phyloP scores from a whole-genome alignment of 2,113 vertebrate genomes.

The Nycticryphes semicollaris region DNA sequence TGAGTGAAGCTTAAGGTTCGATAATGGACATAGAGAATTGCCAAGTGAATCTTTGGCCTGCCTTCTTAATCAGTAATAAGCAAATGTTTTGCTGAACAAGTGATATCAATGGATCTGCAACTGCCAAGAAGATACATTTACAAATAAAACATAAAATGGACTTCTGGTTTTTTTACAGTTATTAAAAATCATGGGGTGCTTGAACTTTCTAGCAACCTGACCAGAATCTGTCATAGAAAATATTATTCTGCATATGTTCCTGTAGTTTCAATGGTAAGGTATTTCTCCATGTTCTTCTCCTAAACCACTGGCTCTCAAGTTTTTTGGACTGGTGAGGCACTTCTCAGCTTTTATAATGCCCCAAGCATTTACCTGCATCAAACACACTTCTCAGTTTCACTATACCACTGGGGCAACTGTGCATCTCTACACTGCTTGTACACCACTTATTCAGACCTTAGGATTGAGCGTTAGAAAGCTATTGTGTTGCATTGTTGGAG shows the following conservation, averaged over 20 bases:
- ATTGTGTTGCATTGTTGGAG: not conserved
- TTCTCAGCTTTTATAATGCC: not conserved
- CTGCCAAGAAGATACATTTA: not conserved
- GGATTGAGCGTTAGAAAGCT: not conserved
- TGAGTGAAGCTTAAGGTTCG: not conserved
- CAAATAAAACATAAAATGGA: slow-evolving; percentile 3
- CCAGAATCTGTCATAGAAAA: not conserved
- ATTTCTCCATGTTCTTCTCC: not conserved
- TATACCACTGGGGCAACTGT: not conserved
- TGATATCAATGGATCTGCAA: not conserved
- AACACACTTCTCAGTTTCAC: not conserved
- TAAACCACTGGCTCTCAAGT: not conserved
- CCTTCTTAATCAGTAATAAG: slow-evolving; percentile 7
- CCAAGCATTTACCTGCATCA: not conserved
- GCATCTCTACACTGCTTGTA: not conserved
- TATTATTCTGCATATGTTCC: not conserved
- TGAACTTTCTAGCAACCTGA: not conserved
- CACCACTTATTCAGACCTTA: not conserved
- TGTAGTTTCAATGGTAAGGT: not conserved
- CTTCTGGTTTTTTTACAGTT: not conserved
- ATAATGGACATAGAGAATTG: not conserved
- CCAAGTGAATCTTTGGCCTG: slow-evolving; percentile 21
- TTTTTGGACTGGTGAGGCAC: not conserved
- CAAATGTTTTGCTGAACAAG: slow-evolving; percentile 8
- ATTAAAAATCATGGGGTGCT: not conserved